A percentile compares a stretch with the other conserved stretches of the same genome.
These are phyloP conservation scores for Periparus ater DNA, from an alignment of 2,797 vertebrate species.

Conservation along the genomic window DNA sequence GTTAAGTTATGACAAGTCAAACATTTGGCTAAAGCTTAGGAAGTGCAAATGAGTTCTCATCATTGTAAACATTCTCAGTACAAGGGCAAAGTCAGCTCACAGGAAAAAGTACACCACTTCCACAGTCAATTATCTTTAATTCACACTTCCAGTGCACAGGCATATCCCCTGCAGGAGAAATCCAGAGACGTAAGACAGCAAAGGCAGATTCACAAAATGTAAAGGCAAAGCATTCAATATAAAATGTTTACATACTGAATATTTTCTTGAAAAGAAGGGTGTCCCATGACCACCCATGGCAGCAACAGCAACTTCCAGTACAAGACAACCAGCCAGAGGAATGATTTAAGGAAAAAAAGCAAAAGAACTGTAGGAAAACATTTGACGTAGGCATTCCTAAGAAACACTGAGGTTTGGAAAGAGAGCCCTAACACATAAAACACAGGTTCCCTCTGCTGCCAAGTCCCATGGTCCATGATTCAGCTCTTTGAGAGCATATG, in stretches of 20 bases:
- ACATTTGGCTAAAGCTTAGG: constrained; percentile 15
- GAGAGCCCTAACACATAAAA: background rate
- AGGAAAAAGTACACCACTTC: background rate
- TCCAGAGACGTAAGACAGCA: background rate
- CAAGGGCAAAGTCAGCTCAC: background rate
- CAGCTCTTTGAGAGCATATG: background rate
- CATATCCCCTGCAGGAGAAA: background rate
- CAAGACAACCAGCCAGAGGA: background rate
- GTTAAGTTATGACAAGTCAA: constrained; percentile 24
- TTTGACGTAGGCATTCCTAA: background rate
- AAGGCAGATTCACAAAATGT: background rate
- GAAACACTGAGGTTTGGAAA: background rate
- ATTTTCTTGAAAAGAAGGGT: background rate
- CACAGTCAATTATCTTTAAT: background rate
- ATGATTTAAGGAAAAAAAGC: background rate
- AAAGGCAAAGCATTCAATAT: background rate
- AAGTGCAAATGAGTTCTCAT: background rate
- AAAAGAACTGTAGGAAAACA: background rate
- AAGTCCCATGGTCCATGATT: background rate
- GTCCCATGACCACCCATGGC: background rate
- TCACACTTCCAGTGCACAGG: background rate
- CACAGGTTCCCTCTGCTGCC: background rate
- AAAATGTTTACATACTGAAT: background rate
- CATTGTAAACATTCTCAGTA: background rate
- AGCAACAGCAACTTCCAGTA: background rate